phyloP scores from a whole-genome alignment of 2,113 vertebrate species.

The Microtus pennsylvanicus region DNA sequence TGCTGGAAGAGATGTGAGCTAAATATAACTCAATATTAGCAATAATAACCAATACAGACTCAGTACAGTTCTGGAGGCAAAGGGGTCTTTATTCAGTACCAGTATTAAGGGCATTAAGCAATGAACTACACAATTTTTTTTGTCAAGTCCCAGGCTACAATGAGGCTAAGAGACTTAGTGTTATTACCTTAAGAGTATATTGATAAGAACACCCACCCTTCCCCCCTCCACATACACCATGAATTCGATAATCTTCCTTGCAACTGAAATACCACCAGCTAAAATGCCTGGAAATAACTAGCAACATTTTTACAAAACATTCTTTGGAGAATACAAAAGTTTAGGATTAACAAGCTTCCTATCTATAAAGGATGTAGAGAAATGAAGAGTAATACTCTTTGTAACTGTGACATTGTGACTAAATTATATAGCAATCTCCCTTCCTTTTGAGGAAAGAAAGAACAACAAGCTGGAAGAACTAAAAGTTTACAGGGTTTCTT shows the following conservation, averaged over 20 bases:
- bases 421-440: neutral
- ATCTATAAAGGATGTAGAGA: neutral
- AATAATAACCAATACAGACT: constrained; percentile 36
- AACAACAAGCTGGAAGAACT: neutral
- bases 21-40: neutral
- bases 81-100: constrained; percentile 2
- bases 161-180: neutral
- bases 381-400: neutral
- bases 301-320: constrained; percentile 9
- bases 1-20: constrained; percentile 16
- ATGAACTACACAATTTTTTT: neutral
- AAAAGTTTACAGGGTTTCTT: neutral
- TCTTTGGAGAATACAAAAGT: neutral
- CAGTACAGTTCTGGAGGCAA: neutral
- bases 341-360: neutral
- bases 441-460: neutral
- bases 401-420: neutral
- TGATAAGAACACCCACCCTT: neutral
- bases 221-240: neutral
- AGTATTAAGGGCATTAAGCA: constrained; percentile 37
- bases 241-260: neutral
- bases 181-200: neutral
- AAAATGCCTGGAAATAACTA: neutral
- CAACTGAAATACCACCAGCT: neutral
- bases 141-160: neutral